Percentiles rank a stretch among this genome's conserved stretches.
Conservation (phyloP, 2,113 vertebrate species). For the Cynoglossus semilaevis region DNA sequence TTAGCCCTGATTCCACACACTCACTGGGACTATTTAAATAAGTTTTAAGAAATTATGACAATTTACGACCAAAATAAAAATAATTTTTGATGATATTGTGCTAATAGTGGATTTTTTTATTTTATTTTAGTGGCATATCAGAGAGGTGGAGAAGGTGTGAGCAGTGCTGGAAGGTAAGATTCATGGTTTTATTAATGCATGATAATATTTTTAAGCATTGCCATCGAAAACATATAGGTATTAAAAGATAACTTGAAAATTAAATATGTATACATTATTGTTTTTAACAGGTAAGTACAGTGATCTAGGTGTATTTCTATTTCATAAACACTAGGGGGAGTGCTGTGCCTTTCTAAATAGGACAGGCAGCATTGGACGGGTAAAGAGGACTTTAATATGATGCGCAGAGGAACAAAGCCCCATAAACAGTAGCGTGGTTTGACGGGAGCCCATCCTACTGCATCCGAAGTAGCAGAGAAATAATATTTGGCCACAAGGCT, state of each 20-base stretch:
- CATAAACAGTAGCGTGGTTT: conserved; percentile 18
- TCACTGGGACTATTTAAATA: no score
- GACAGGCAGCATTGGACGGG: conserved; percentile 18
- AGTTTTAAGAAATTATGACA: no score
- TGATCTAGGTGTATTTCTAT: conserved; percentile 39
- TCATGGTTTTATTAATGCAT: not conserved
- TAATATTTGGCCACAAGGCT: conserved; percentile 62
- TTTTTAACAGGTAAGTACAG: conserved; percentile 3
- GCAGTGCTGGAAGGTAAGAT: conserved; percentile 95
- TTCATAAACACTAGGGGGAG: conserved; percentile 69
- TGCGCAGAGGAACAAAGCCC: conserved; percentile 66
- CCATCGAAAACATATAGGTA: no score
- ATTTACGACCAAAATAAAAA: no score
- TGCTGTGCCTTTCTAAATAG: conserved; percentile 58
- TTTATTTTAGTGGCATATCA: conserved; percentile 92
- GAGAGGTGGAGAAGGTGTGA: conserved; percentile 95
- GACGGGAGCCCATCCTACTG: conserved; percentile 40
- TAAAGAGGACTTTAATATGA: conserved; percentile 26
- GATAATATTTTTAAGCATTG: no score
- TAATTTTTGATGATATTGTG: no score
- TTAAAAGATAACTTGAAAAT: no score
- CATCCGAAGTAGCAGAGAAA: conserved; percentile 41
- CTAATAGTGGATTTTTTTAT: no score
- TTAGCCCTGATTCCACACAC: no score
- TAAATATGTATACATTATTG: not conserved